phyloP scores from a whole-genome alignment of 2,888 invertebrate species.

The Drosophila picticornis region DNA sequence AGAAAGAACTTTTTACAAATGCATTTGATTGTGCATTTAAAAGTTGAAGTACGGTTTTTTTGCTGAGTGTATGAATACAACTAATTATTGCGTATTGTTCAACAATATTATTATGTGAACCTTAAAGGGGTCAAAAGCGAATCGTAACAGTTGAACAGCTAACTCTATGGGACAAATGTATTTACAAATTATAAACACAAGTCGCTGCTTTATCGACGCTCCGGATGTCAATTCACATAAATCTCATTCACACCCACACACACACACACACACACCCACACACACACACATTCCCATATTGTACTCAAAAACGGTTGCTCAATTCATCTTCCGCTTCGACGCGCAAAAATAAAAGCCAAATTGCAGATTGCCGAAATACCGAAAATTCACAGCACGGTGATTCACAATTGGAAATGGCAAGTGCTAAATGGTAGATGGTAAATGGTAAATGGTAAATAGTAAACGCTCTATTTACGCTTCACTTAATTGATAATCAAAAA shows the following conservation, averaged over 20 bases:
- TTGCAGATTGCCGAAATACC: conserved; percentile 37
- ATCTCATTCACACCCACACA: conserved; percentile 44
- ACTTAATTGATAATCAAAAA: conserved; percentile 71
- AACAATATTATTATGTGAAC: neutral
- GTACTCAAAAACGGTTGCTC: conserved; percentile 10
- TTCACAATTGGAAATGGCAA: conserved; percentile 22
- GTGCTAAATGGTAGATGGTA: conserved; percentile 21
- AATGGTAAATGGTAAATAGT: conserved; percentile 20
- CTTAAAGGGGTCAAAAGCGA: neutral
- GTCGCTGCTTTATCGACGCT: conserved; percentile 16
- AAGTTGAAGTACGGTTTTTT: neutral
- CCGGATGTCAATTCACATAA: conserved; percentile 54
- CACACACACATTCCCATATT: neutral
- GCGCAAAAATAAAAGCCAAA: conserved; percentile 65
- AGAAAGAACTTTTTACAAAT: neutral
- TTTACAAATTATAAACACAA: conserved; percentile 16
- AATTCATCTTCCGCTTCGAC: conserved; percentile 62
- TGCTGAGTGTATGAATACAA: neutral
- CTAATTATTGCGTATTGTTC: neutral
- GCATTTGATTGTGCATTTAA: too few species aligned
- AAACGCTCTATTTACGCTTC: conserved; percentile 66
- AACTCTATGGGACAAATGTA: neutral
- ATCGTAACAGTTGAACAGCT: conserved; percentile 9
- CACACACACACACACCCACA: neutral
- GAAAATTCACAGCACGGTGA: conserved; percentile 30